phyloP scores from a whole-genome alignment of 2,888 invertebrate species.

The Ennomos erosarius region DNA sequence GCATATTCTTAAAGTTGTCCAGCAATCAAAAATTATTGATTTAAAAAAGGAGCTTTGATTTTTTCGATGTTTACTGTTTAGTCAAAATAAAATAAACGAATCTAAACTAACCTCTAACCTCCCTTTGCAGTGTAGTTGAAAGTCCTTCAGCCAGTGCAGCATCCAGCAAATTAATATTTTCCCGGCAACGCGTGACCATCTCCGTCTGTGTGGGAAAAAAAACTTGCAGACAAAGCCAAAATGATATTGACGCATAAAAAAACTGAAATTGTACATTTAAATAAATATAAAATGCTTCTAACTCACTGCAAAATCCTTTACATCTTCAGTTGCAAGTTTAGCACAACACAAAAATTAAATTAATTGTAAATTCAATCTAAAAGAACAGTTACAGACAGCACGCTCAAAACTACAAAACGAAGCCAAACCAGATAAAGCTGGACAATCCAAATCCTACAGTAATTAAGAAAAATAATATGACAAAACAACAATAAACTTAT shows the following conservation, averaged over 20 bases:
- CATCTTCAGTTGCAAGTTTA: constrained; percentile 41
- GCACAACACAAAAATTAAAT: constrained; percentile 34
- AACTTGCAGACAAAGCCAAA: constrained; percentile 17
- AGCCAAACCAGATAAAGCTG: no score
- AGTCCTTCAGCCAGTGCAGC: constrained; percentile 86
- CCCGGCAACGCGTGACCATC: constrained; percentile 93
- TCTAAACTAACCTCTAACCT: constrained; percentile 85
- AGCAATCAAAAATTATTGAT: no score
- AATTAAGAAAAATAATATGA: no score
- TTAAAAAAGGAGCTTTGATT: no score
- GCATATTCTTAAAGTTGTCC: background rate
- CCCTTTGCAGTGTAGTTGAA: constrained; percentile 83
- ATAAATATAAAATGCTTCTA: constrained; percentile 38
- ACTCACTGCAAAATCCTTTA: constrained; percentile 52
- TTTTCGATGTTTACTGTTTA: no score
- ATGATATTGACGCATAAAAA: background rate
- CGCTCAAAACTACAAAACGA: no score
- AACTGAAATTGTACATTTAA: constrained; percentile 5
- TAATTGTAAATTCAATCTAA: background rate
- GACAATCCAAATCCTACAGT: no score
- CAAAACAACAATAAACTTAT: no score
- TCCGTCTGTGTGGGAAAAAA: constrained; percentile 88
- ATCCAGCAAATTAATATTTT: constrained; percentile 93
- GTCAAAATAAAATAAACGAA: constrained; percentile 2
- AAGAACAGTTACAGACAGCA: no score